Evolutionary conservation across 2,888 invertebrate genomes (phyloP), one percentile per base, ranked within the genome.

Genomic region (Trypoxylon attenuatum): DNA sequence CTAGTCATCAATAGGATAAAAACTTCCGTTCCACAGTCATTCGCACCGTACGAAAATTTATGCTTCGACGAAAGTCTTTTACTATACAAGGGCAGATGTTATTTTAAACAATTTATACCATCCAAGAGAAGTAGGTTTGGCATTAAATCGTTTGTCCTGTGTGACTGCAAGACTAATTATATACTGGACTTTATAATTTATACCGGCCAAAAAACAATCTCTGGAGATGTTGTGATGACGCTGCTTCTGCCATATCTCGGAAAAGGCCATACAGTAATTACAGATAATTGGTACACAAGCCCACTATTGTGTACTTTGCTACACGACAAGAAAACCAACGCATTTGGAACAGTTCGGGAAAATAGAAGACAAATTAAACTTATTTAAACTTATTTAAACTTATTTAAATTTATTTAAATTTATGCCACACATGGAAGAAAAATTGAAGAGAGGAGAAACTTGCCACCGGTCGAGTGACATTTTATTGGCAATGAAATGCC

Each of bases 211-310:
- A 55, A 55, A 38, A 55, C 50, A 39, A 46, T 46, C 15, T 55
- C 55, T 46, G 55, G 45, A 55, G 25, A 54, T 49, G 42, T 60
- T 49, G 60, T 54, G 4, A 60, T 49, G 49, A 60, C 42, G 19
- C 54, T 60, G 15, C 19, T 61, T 50, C 45, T 38, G 18, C 46
- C 55, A 39, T 19, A 62, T 42, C 47, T 83, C 3, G 61, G 77
- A 39, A 77, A 77, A 64, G 83, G 81, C 19, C 70, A 69, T 54
- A 59, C 68, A 19, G 5, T 73, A 15, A 51, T 57, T 23, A 77
- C 69, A 3, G 76, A 81, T 51, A 80, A 82, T 64, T 81, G 79
- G 77, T 80, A 82, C 55, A 80, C 75, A 49, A 79, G 76, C 55
- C 52, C 71, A 6, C 57, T 41, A 52, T 55, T 67, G 18, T 55